Evolutionary conservation across 2,797 vertebrate species (phyloP), one percentile per base, ranked within the genome.

Genomic region (Cirrhinus mrigala): DNA sequence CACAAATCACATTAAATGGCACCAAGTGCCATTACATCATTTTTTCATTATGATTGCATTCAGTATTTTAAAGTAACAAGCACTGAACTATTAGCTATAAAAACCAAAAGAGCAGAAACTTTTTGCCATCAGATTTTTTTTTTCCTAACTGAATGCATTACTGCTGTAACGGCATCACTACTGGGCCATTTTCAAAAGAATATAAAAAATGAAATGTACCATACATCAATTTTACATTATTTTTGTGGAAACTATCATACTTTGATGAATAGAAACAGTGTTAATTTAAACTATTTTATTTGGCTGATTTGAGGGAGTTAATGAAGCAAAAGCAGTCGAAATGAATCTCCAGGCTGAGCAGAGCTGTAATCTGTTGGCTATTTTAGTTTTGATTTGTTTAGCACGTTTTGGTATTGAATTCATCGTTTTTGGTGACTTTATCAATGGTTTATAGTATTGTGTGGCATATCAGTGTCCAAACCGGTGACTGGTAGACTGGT

Each of bases 151-250:
- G 22, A 76, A 16, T 2, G 22, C 48, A 44, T 44, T 44, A 44
- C 40, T 44, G 40, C 8, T 54, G 40, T 75, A 83, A 68, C 16
- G 16, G 48, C 22, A 77, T 84, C 48, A 77, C 22, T 50, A 58
- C 48, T 40, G 48, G 4, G 64, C 37, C 22, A 46, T 58, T 84
- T 78, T 84, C 79, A 33, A 71, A 79, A 50, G 64, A 84, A 71
- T 79, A 84, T 73, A 66, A 77, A 82, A 79, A 87, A 80, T n/a
- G n/a, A n/a, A n/a, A n/a, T n/a, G n/a, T n/a, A n/a, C n/a, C n/a
- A n/a, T 85, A 88, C 79, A 89, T 89, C 83, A 83, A 68, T 88
- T 89, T 89, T 74, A 81, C 46, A 87, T 33, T 33, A 33, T 33
- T 33, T 33, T 33, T 52, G 6, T 54, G 16, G 2, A 54, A 54